These are phyloP conservation scores for Amorpha juglandis DNA, from an alignment of 2,888 invertebrate species.

Conservation along the genomic window DNA sequence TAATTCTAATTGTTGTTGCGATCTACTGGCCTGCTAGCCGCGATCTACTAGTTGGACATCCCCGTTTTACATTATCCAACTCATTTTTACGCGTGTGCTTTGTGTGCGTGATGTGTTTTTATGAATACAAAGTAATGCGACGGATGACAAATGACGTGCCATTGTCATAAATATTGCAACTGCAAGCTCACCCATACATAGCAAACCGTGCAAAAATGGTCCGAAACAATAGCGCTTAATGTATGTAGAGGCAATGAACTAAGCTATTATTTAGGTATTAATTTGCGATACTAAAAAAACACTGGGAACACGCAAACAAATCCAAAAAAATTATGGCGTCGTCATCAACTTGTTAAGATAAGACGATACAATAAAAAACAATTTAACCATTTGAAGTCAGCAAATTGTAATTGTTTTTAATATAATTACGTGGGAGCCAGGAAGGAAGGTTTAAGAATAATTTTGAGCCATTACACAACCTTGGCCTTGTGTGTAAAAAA, in stretches of 20 bases:
- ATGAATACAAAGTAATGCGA: no score
- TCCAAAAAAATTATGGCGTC: background rate
- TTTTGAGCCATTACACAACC: conserved; percentile 44
- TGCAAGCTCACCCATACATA: background rate
- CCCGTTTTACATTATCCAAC: no score
- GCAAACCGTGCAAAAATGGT: conserved; percentile 5
- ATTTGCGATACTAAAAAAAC: conserved; percentile 4
- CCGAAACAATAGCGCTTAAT: background rate
- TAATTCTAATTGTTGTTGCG: no score
- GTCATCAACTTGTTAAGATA: conserved; percentile 8
- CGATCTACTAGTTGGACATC: no score
- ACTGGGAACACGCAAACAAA: background rate
- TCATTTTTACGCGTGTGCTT: no score
- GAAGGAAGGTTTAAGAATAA: conserved; percentile 43
- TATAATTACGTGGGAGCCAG: conserved; percentile 48
- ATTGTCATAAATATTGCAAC: no score
- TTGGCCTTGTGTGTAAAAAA: conserved; percentile 49
- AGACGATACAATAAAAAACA: conserved; percentile 10
- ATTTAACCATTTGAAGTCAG: conserved; percentile 9
- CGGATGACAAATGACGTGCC: no score
- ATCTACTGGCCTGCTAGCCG: no score
- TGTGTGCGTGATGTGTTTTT: no score
- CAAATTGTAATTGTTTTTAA: conserved; percentile 17
- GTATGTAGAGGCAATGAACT: background rate
- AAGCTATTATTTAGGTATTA: conserved; percentile 12